Conservation (phyloP, 2,113 vertebrate genomes). For the Rhynchomys soricoides region DNA sequence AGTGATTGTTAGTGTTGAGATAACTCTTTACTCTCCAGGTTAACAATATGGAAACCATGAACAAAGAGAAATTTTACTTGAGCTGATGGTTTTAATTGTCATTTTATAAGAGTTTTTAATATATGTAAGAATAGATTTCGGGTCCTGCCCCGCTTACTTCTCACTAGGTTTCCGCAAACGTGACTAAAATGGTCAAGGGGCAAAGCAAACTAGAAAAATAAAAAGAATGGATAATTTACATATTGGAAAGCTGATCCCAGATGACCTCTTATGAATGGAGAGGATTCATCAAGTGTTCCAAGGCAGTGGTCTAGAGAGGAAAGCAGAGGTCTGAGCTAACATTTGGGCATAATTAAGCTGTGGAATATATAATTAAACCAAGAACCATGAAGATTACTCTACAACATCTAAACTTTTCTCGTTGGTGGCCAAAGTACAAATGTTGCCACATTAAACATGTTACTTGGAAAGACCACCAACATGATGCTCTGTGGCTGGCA, state of each 20-base stretch:
- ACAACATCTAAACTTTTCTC: slow-evolving; percentile 13
- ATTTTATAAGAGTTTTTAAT: slow-evolving; percentile 42
- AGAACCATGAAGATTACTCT: slow-evolving; percentile 28
- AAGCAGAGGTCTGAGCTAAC: slow-evolving; percentile 26
- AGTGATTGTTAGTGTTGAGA: background rate
- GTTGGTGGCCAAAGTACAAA: background rate
- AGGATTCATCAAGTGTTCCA: slow-evolving; percentile 3
- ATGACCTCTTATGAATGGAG: background rate
- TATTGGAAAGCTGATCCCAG: slow-evolving; percentile 30
- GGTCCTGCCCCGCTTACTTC: background rate
- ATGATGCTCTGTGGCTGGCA: background rate
- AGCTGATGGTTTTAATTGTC: background rate
- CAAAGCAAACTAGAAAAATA: slow-evolving; percentile 16
- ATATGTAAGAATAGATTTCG: slow-evolving; percentile 57
- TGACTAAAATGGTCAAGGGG: slow-evolving; percentile 36
- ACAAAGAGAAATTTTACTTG: slow-evolving; percentile 15
- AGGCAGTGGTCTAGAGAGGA: background rate
- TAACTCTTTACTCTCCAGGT: background rate
- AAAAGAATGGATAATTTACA: background rate
- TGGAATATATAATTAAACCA: slow-evolving; percentile 37
- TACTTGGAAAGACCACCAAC: background rate
- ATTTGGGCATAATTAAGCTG: slow-evolving; percentile 33
- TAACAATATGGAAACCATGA: background rate
- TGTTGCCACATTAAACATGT: background rate
- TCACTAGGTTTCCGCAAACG: slow-evolving; percentile 8